These are phyloP conservation scores for Drosophila nebulosa DNA, from an alignment of 1,140 invertebrate genomes.

Conservation along the genomic window DNA sequence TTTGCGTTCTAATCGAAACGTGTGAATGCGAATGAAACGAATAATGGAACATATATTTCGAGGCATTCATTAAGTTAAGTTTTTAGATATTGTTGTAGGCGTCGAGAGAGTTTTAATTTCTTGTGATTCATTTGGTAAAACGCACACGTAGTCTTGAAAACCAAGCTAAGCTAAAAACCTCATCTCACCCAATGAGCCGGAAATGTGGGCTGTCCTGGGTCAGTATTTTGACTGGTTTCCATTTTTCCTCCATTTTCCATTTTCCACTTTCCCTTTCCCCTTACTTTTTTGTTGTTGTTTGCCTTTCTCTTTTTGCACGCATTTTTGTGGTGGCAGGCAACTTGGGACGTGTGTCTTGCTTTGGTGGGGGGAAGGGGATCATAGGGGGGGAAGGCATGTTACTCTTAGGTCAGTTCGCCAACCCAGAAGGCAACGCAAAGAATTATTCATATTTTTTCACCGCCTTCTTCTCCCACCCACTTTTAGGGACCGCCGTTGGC, in stretches of 20 bases:
- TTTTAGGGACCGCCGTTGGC: constrained; percentile 9
- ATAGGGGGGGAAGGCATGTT: background rate
- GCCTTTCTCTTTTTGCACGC: background rate
- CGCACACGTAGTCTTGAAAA: background rate
- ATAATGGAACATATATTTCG: background rate
- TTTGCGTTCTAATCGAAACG: background rate
- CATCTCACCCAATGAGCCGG: background rate
- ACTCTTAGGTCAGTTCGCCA: background rate
- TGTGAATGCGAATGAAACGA: background rate
- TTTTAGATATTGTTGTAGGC: background rate
- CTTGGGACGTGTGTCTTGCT: background rate
- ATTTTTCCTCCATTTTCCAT: background rate
- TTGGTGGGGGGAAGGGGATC: background rate
- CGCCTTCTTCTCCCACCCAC: background rate
- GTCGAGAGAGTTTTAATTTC: background rate
- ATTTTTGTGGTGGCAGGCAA: background rate
- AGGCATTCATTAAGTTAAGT: background rate
- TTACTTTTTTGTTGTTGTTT: background rate
- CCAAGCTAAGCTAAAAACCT: background rate
- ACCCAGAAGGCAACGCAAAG: constrained; percentile 12
- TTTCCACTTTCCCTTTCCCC: background rate
- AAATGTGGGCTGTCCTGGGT: background rate
- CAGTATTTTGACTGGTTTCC: background rate
- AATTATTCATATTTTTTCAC: constrained; percentile 38
- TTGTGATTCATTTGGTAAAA: background rate